Percentiles rank a stretch among this genome's conserved stretches.
phyloP scores from a whole-genome alignment of 2,113 vertebrate species.

The Alethe diademata region DNA sequence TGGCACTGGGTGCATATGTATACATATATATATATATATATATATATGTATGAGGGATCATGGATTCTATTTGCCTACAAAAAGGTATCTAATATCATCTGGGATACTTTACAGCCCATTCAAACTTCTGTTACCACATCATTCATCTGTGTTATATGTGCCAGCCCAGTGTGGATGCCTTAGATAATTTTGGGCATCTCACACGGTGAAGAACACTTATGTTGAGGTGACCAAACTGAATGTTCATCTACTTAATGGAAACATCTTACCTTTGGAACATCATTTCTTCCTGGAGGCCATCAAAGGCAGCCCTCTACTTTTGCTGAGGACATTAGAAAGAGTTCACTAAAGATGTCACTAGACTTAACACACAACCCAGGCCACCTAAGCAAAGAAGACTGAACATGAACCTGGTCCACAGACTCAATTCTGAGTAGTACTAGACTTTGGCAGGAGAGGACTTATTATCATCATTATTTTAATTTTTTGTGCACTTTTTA shows the following conservation, averaged over 20 bases:
- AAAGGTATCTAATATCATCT: background rate
- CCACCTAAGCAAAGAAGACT: background rate
- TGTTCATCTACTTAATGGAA: background rate
- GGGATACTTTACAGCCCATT: background rate
- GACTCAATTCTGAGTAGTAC: background rate
- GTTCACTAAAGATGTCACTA: background rate
- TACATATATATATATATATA: background rate
- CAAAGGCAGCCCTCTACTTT: background rate
- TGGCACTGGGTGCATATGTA: background rate
- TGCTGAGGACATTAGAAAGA: background rate
- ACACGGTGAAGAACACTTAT: background rate
- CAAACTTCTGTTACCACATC: background rate
- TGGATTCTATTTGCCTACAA: background rate
- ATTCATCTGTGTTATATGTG: background rate
- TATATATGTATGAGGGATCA: background rate
- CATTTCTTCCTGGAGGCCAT: background rate
- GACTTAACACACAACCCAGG: background rate
- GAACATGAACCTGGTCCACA: background rate
- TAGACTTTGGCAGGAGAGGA: background rate
- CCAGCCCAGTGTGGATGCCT: rapidly evolving
- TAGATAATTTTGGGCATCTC: background rate
- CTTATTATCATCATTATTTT: background rate
- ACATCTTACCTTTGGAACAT: background rate
- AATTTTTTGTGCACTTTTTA: background rate
- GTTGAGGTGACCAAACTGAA: background rate